Base-by-base conservation (phyloP, 2,113 vertebrate genomes). In the Notothenia rossii region DNA sequence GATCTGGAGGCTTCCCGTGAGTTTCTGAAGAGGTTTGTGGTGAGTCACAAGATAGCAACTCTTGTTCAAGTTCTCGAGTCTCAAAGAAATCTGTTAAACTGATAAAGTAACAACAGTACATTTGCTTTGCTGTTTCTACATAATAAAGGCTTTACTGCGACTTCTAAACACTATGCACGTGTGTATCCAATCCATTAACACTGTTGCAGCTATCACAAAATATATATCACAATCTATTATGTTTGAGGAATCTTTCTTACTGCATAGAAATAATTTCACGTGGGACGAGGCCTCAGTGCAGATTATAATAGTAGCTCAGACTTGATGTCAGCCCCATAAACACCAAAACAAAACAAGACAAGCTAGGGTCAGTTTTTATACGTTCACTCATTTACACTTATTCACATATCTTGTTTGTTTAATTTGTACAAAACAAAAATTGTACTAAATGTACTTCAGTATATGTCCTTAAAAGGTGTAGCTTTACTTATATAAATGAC, bases 11-110 rank as follows among this genome's bases (percentile, higher is more conserved):
- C 95, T 15, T 99, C 98, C 84, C 94, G 85, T 68, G 81, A 95
- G 78, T 99, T 99, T 80, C 96, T 99, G 67, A 95, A 95, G 87
- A 97, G 94, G 89, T 98, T 99, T 95, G 94, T 98, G 93, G 97
- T 97, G 94, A 91, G 93, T 91, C 1, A 7, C 2, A 3, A 45
- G 22, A 50, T 8, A 7, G 3, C 1, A 33, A 8, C 17, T 59
- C 60, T 25, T 6, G 7, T 36, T 46, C 12, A 53, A 1, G 12
- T 51, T 17, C n/a, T 45, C 64, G 5, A 50, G 14, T 5, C 15
- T 61, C 50, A 33, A 14, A 7, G 20, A 14, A 2, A 43, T 45
- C 36, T 50, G 36, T 9, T 15, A 20, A 45, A 12, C 18, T 18
- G 13, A 20, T 49, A n/a, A 29, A 2, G 60, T 3, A 2, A 25